These are phyloP conservation scores for Pyrrhia umbra DNA, from an alignment of 2,888 invertebrate species.

Conservation along the genomic window DNA sequence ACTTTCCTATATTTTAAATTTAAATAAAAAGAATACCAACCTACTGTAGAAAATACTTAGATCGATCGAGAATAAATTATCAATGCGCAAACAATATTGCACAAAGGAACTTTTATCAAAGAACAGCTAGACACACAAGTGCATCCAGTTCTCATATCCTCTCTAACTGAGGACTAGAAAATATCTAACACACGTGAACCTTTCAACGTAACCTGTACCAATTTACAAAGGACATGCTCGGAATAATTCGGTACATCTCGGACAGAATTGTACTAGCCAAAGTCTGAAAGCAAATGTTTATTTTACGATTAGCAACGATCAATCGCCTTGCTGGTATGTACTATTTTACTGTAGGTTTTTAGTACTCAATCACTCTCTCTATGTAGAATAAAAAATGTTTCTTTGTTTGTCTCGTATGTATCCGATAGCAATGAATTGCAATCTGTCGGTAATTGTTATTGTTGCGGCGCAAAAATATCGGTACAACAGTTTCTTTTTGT, in stretches of 20 bases:
- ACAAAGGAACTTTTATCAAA: not conserved
- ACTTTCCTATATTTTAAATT: no score
- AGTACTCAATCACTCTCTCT: no score
- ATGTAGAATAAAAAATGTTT: no score
- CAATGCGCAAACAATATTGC: not conserved
- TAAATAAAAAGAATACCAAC: no score
- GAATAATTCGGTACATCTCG: slow-evolving; percentile 42
- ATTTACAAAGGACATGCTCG: slow-evolving; percentile 52
- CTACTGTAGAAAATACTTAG: no score
- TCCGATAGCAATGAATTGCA: no score
- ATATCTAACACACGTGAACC: slow-evolving; percentile 38
- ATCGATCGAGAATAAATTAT: no score
- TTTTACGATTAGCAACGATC: slow-evolving; percentile 45
- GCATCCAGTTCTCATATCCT: slow-evolving; percentile 14
- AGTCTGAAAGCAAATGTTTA: slow-evolving; percentile 38
- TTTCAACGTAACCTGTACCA: slow-evolving; percentile 32
- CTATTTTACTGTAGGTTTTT: no score
- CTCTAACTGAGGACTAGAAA: slow-evolving; percentile 13
- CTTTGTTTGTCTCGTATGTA: no score
- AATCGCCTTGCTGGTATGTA: slow-evolving; percentile 21
- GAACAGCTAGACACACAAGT: slow-evolving; percentile 10
- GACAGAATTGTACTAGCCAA: slow-evolving; percentile 28
- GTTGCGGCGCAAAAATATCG: no score
- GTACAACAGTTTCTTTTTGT: no score
- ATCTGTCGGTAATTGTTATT: no score